These are phyloP conservation scores for Spodoptera exigua DNA, from an alignment of 2,888 invertebrate species.

Conservation along the genomic window DNA sequence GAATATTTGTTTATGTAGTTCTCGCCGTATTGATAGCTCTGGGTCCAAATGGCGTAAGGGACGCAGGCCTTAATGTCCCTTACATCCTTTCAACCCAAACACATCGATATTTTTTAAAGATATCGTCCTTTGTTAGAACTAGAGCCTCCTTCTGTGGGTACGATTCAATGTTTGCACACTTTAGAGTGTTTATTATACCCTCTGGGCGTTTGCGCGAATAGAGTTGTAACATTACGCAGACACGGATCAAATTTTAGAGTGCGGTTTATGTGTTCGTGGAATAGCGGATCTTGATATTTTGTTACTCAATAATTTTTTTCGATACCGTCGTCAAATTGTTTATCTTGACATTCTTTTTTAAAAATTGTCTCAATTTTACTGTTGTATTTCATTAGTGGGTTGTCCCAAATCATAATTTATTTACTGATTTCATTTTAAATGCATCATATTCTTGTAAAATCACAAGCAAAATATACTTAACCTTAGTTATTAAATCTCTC, in stretches of 20 bases:
- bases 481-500: neutral
- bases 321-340: no score
- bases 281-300: neutral
- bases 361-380: no score
- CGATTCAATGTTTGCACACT: slow-evolving; percentile 72
- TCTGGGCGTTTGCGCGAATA: slow-evolving; percentile 65
- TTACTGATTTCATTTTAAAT: no score
- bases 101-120: slow-evolving; percentile 59
- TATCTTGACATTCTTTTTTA: no score
- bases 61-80: neutral
- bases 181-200: slow-evolving; percentile 73
- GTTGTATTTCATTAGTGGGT: no score
- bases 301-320: no score
- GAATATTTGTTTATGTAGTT: slow-evolving; percentile 74
- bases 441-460: no score
- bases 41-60: slow-evolving; percentile 19
- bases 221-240: slow-evolving; percentile 60
- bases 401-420: no score
- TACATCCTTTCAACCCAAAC: slow-evolving; percentile 19
- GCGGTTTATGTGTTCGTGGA: neutral
- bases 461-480: neutral
- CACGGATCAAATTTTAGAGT: slow-evolving; percentile 30
- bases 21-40: slow-evolving; percentile 58
- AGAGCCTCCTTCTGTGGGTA: slow-evolving; percentile 39
- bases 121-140: slow-evolving; percentile 58